These are phyloP conservation scores for Sorex fumeus DNA, from an alignment of 2,113 vertebrate genomes.

Conservation along the genomic window DNA sequence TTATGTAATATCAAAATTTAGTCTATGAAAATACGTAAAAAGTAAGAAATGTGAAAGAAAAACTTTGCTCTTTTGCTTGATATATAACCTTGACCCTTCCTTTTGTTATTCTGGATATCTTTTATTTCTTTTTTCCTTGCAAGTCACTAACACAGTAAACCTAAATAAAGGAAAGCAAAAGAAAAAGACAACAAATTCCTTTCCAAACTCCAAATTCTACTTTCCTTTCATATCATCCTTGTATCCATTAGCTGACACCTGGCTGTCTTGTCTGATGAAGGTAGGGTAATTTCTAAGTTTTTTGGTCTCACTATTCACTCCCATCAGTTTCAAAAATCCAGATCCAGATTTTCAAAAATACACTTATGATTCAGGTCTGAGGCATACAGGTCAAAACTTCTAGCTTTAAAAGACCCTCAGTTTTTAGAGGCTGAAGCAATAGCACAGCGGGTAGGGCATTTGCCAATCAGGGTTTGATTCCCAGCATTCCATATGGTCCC, in stretches of 20 bases:
- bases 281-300: background rate
- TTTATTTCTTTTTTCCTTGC: background rate
- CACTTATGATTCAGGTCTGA: slow-evolving; percentile 26
- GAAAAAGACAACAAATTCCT: slow-evolving; percentile 39
- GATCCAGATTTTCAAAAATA: background rate
- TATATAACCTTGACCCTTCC: background rate
- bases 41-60: background rate
- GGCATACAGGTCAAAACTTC: background rate
- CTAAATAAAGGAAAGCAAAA: background rate
- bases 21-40: slow-evolving; percentile 1
- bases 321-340: slow-evolving; percentile 28
- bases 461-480: too few relatives aligned
- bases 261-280: slow-evolving; percentile 9
- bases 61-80: background rate
- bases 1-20: slow-evolving; percentile 19
- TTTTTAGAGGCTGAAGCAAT: too few relatives aligned
- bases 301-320: slow-evolving; percentile 6
- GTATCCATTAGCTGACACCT: background rate
- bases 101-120: background rate
- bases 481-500: too few relatives aligned
- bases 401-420: background rate
- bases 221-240: background rate
- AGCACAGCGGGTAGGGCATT: too few relatives aligned
- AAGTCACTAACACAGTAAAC: slow-evolving; percentile 45
- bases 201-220: slow-evolving; percentile 4